phyloP scores from a whole-genome alignment of 2,797 vertebrate genomes.

The Adrianichthys oophorus region DNA sequence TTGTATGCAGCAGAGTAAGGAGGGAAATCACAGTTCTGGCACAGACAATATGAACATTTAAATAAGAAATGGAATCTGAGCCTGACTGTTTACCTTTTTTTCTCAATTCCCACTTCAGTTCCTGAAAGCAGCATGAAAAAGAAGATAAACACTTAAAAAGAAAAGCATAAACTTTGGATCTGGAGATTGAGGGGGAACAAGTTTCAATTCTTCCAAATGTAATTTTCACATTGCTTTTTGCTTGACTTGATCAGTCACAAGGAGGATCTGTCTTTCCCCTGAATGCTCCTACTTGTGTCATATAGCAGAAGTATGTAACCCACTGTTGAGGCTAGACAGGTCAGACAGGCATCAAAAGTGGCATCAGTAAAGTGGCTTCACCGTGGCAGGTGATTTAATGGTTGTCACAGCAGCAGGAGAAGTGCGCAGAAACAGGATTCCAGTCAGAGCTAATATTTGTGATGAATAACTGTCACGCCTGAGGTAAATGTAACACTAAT shows the following conservation, averaged over 20 bases:
- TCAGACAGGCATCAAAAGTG: constrained; percentile 58
- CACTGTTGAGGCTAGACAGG: constrained; percentile 36
- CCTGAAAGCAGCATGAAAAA: constrained; percentile 46
- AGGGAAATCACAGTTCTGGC: constrained; percentile 77
- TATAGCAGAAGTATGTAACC: constrained; percentile 54
- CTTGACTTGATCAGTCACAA: constrained; percentile 10
- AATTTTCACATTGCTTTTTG: constrained; percentile 21
- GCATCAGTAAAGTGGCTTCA: constrained; percentile 60
- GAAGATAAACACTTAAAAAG: constrained; percentile 28
- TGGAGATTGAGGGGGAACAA: constrained; percentile 9
- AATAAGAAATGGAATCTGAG: constrained; percentile 74
- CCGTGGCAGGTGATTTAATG: constrained; percentile 77
- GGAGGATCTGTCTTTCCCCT: constrained; percentile 30
- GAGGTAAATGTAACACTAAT: constrained; percentile 76
- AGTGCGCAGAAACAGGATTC: constrained; percentile 71
- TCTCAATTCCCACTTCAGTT: constrained; percentile 61
- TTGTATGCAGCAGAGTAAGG: constrained; percentile 69
- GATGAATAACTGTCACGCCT: constrained; percentile 74
- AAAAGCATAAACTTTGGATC: constrained; percentile 27
- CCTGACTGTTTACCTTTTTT: constrained; percentile 65
- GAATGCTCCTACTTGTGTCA: constrained; percentile 44
- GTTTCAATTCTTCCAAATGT: constrained; percentile 11
- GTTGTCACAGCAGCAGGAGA: constrained; percentile 70
- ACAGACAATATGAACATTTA: constrained; percentile 75
- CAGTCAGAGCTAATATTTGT: constrained; percentile 78